Evolutionary conservation across 2,888 invertebrate genomes (phyloP).

Genomic region (Sympetrum striolatum): DNA sequence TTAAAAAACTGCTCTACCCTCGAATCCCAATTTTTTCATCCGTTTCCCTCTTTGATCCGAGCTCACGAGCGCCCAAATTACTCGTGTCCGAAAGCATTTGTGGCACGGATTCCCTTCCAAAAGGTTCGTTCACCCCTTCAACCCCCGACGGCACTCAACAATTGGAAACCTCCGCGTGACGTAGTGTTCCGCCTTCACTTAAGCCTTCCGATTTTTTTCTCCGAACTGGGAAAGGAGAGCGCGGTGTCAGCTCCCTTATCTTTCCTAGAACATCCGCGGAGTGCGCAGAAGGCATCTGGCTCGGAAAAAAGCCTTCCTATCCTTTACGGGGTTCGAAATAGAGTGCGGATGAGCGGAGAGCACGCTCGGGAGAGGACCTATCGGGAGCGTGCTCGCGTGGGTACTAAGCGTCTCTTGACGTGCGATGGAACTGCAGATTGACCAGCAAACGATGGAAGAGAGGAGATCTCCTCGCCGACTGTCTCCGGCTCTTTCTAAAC

Average conservation of each 20-base stretch:
- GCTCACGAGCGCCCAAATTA: no score
- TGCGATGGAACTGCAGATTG: neutral
- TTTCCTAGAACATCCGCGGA: neutral
- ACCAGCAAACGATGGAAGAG: neutral
- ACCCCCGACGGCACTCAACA: neutral
- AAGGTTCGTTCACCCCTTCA: conserved; percentile 10
- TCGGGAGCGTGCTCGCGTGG: neutral
- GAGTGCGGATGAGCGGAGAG: neutral
- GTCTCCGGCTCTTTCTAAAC: neutral
- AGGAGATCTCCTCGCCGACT: neutral
- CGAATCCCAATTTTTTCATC: no score
- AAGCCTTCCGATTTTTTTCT: neutral
- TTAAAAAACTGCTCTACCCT: no score
- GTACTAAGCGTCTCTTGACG: neutral
- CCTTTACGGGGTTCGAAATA: neutral
- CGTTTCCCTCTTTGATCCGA: no score
- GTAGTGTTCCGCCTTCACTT: neutral
- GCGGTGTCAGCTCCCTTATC: conserved; percentile 9
- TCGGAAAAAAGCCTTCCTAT: neutral
- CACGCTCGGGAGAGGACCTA: neutral
- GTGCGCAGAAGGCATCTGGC: neutral
- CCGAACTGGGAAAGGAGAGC: neutral
- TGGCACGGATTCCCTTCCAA: neutral
- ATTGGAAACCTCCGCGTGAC: conserved; percentile 22
- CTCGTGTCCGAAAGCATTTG: no score